Evolutionary conservation across 2,797 vertebrate genomes (phyloP).

Genomic region (Poecilia velifera): DNA sequence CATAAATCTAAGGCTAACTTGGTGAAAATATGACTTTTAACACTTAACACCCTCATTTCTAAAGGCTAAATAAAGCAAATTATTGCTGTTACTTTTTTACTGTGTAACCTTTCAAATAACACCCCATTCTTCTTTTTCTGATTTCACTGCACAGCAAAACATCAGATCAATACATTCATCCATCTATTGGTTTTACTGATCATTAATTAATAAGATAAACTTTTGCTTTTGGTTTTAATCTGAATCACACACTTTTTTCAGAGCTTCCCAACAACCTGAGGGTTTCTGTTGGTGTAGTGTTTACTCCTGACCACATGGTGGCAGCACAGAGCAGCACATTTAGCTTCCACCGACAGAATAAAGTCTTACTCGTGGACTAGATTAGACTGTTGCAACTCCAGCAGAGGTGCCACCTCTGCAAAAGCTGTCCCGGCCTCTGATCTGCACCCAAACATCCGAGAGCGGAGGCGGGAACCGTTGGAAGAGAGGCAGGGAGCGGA

Average conservation of each 20-base stretch:
- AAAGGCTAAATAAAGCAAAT: too few species aligned
- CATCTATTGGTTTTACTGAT: background rate
- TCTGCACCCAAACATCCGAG: background rate
- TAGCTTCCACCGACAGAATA: background rate
- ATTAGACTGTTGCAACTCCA: slow-evolving; percentile 3
- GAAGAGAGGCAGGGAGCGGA: slow-evolving; percentile 14
- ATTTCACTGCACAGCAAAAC: background rate
- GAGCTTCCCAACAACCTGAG: background rate
- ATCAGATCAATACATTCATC: background rate
- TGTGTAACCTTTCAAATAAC: too few species aligned
- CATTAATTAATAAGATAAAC: too few species aligned
- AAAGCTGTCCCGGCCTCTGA: slow-evolving; percentile 8
- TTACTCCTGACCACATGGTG: slow-evolving; percentile 35
- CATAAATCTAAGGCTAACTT: too few species aligned
- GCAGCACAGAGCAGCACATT: slow-evolving; percentile 43
- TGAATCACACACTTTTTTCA: background rate
- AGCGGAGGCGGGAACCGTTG: slow-evolving; percentile 32
- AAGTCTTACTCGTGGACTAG: slow-evolving; percentile 22
- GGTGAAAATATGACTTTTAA: too few species aligned
- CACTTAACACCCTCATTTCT: too few species aligned
- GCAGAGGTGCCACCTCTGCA: slow-evolving; percentile 10
- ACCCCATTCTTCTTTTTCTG: too few species aligned
- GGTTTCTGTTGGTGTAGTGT: background rate
- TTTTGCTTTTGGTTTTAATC: background rate
- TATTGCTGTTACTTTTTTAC: too few species aligned